A percentile compares a stretch with the other conserved stretches of the same genome.
These are phyloP conservation scores for Amphibalanus amphitrite DNA, from an alignment of 1,140 invertebrate genomes.

Conservation along the genomic window DNA sequence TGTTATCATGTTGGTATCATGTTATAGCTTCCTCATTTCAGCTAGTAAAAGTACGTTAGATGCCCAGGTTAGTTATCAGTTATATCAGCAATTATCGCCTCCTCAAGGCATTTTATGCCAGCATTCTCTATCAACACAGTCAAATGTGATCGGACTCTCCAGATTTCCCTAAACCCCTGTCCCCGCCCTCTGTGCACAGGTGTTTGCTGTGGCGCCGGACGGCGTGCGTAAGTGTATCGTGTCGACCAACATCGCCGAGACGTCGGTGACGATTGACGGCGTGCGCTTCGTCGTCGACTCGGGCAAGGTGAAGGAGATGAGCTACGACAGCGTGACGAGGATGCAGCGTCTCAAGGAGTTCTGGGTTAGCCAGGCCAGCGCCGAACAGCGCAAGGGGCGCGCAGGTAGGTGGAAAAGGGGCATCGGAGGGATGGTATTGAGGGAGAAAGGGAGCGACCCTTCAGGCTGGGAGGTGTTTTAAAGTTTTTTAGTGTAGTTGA, in stretches of 20 bases:
- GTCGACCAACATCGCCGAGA: too few relatives aligned
- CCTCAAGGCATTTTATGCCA: too few relatives aligned
- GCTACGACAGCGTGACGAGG: slow-evolving; percentile 71
- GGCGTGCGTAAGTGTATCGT: slow-evolving; percentile 92
- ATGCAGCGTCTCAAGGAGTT: slow-evolving; percentile 82
- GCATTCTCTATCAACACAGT: too few relatives aligned
- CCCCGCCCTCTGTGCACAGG: slow-evolving; percentile 23
- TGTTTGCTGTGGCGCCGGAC: slow-evolving; percentile 91
- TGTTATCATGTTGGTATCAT: too few relatives aligned
- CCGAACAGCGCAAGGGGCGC: slow-evolving; percentile 89
- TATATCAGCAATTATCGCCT: too few relatives aligned
- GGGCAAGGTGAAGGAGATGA: slow-evolving; percentile 95
- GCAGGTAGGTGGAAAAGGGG: slow-evolving; percentile 50
- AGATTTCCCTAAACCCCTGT: slow-evolving; percentile 12
- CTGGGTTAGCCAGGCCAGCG: slow-evolving; percentile 92
- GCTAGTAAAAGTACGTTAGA: too few relatives aligned
- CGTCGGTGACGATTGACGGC: slow-evolving; percentile 96
- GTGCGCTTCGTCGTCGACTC: slow-evolving; percentile 95
- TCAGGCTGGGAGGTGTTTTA: too few relatives aligned
- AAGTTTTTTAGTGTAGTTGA: not conserved
- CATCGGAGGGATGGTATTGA: too few relatives aligned
- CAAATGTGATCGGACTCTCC: too few relatives aligned
- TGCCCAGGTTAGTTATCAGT: too few relatives aligned
- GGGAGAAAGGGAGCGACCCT: too few relatives aligned
- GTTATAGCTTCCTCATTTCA: too few relatives aligned